A percentile compares a stretch with the other conserved stretches of the same genome.
Conservation (phyloP, 2,113 vertebrate species). For the Ascaphus truei region DNA sequence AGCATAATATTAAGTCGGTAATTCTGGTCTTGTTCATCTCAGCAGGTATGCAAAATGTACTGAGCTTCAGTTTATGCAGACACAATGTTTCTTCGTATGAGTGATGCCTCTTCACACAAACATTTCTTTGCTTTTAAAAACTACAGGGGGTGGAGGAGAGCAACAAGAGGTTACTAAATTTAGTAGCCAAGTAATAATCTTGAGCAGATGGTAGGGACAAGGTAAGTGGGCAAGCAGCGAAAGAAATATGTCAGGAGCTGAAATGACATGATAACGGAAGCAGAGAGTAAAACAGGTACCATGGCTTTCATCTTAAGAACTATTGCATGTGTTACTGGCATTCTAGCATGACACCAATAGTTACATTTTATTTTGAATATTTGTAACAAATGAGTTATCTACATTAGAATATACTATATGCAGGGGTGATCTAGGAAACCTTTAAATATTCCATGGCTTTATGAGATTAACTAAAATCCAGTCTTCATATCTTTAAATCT, state of each 20-base stretch:
- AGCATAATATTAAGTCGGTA: conserved; percentile 4
- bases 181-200: conserved; percentile 32
- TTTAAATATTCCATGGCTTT: too few relatives aligned
- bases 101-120: conserved; percentile 32
- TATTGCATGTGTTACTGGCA: neutral
- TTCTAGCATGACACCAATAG: neutral
- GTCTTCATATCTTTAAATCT: too few relatives aligned
- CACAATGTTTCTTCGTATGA: conserved; percentile 29
- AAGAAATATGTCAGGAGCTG: conserved; percentile 30
- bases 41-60: conserved; percentile 4
- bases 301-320: conserved; percentile 10
- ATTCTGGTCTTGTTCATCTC: neutral
- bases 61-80: conserved; percentile 28
- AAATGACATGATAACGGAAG: conserved; percentile 20
- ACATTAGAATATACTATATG: too few relatives aligned
- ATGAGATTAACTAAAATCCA: too few relatives aligned
- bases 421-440: too few relatives aligned
- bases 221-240: conserved; percentile 25
- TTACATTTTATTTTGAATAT: neutral
- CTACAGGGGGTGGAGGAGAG: conserved; percentile 23
- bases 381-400: too few relatives aligned
- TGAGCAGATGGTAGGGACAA: conserved; percentile 28
- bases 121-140: conserved; percentile 26
- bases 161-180: conserved; percentile 32
- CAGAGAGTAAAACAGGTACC: conserved; percentile 10